Evolutionary conservation across 2,888 invertebrate genomes (phyloP).

Genomic region (Chrysotoxum bicinctum): DNA sequence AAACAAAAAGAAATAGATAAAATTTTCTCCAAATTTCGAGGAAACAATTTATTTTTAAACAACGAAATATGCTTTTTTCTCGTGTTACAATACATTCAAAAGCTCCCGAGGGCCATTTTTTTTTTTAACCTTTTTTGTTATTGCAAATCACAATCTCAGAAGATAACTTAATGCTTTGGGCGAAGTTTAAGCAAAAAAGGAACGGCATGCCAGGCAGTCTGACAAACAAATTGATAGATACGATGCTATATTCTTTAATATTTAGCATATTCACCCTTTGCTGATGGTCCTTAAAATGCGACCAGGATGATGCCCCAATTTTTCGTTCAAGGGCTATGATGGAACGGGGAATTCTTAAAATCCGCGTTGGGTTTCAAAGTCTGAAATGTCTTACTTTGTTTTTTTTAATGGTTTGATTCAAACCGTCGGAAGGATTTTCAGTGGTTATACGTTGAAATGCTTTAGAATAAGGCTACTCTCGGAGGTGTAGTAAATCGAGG

Average conservation of each 20-base stretch:
- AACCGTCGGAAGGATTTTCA: not conserved
- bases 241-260: not conserved
- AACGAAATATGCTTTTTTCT: conserved; percentile 42
- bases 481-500: conserved; percentile 4
- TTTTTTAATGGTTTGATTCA: not conserved
- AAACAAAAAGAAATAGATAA: not conserved
- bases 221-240: conserved; percentile 25
- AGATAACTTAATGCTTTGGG: conserved; percentile 44
- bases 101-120: conserved; percentile 20
- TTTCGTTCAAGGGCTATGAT: not conserved
- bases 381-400: conserved; percentile 15
- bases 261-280: conserved; percentile 39
- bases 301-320: conserved; percentile 40
- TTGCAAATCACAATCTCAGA: conserved; percentile 22
- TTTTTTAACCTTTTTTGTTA: not conserved
- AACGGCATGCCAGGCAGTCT: conserved; percentile 18
- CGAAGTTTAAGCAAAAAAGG: conserved; percentile 11
- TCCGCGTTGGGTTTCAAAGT: not conserved
- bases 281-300: conserved; percentile 38
- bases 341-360: not conserved
- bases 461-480: conserved; percentile 1
- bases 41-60: conserved; percentile 59
- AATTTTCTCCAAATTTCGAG: conserved; percentile 25
- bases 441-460: not conserved
- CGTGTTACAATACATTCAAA: conserved; percentile 8